Conservation (phyloP, 2,888 invertebrate species). For the Arctia plantaginis region DNA sequence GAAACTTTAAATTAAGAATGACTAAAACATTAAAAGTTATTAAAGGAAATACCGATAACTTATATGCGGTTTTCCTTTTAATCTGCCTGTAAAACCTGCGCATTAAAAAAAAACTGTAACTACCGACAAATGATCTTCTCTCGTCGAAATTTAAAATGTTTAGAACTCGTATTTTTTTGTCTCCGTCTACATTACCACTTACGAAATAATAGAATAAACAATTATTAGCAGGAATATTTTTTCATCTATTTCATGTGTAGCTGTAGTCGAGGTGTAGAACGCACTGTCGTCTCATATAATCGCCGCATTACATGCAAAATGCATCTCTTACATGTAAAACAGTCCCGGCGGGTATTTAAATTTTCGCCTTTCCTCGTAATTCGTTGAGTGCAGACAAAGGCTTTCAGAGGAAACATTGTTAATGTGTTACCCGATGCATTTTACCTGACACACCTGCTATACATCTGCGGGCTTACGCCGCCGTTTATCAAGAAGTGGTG, state of each 20-base stretch:
- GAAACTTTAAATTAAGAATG: background rate
- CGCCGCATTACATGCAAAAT: constrained; percentile 82
- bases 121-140: too few relatives aligned
- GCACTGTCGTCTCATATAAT: constrained; percentile 76
- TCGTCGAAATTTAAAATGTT: too few relatives aligned
- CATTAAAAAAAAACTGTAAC: too few relatives aligned
- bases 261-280: constrained; percentile 38
- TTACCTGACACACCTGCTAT: constrained; percentile 66
- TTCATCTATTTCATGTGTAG: constrained; percentile 26
- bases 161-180: too few relatives aligned
- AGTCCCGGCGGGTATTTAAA: constrained; percentile 83
- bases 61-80: too few relatives aligned
- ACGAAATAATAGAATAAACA: background rate
- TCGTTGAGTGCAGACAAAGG: constrained; percentile 82
- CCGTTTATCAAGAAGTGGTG: constrained; percentile 45
- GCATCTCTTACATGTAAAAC: constrained; percentile 86
- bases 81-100: too few relatives aligned
- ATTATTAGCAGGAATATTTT: constrained; percentile 15
- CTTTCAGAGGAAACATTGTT: constrained; percentile 76
- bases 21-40: background rate
- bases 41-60: too few relatives aligned
- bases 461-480: constrained; percentile 31
- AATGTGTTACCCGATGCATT: constrained; percentile 77
- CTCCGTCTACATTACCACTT: background rate
- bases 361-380: constrained; percentile 83